Conservation (phyloP, 1,140 invertebrate genomes). For the Halictus rubicundus region DNA sequence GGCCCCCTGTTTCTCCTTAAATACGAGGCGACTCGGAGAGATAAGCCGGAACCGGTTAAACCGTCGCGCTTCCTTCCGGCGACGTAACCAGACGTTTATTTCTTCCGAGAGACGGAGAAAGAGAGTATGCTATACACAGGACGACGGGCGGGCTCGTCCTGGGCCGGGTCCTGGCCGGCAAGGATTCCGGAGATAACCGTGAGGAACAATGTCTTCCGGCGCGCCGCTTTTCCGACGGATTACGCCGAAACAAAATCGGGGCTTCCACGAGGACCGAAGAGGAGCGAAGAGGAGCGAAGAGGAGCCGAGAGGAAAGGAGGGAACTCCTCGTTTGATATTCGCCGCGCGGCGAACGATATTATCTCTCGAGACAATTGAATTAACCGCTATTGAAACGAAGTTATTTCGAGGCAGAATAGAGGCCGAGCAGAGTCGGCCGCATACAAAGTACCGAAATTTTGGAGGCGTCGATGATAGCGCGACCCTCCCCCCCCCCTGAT, state of each 20-base stretch:
- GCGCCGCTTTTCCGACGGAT: neutral
- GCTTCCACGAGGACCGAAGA: too few relatives aligned
- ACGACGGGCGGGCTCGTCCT: neutral
- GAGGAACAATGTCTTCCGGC: neutral
- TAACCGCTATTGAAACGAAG: constrained; percentile 73
- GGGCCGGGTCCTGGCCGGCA: neutral
- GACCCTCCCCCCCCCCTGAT: neutral
- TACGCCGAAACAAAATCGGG: neutral
- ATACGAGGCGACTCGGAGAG: constrained; percentile 63
- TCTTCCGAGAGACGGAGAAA: neutral
- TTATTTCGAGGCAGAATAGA: constrained; percentile 69
- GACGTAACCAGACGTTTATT: constrained; percentile 58
- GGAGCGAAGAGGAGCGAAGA: too few relatives aligned
- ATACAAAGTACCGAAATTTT: constrained; percentile 68
- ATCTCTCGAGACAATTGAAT: constrained; percentile 73
- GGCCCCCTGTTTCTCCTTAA: constrained; percentile 59
- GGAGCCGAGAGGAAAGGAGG: too few relatives aligned
- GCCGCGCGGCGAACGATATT: constrained; percentile 59
- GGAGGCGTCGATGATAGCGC: constrained; percentile 42
- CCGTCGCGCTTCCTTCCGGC: constrained; percentile 47
- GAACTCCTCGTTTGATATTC: constrained; percentile 65
- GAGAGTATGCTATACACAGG: neutral
- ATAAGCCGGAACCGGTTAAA: constrained; percentile 65
- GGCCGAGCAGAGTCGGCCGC: constrained; percentile 41
- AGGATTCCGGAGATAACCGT: too few relatives aligned